Base-by-base conservation (phyloP, 1,140 invertebrate species). In the Achatina immaculata region DNA sequence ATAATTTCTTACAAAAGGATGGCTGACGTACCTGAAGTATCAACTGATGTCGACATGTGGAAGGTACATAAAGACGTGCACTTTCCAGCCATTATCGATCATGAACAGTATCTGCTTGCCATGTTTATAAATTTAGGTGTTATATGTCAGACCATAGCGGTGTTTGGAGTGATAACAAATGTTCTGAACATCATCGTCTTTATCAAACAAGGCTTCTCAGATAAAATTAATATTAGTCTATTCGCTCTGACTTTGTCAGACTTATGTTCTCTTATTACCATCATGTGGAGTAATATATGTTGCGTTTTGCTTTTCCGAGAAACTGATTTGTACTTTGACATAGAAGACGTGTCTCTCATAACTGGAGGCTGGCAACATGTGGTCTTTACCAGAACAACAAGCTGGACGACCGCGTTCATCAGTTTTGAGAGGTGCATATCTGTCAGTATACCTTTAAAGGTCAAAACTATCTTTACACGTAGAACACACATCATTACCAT, bases 361-460 rank as follows among this genome's bases (percentile, higher is more conserved):
- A 62, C n/a, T 62, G 58, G 58, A 6, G 31, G 28, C n/a, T 62
- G 58, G 58, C 58, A n/a, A 9, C 71, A 73, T 34, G 71, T 40
- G 24, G 48, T 73, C 24, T 73, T 73, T 48, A 45, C 42, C 21
- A 6, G 71, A 16, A 73, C 42, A 1, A 45, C 71, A 6, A 24
- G 71, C 16, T 73, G 71, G 71, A 73, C 48, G 6, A 73, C 71
- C 2, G 42, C 40, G 2, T 73, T 73, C 28, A 48, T 73, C 43
- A 73, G 38, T 16, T 51, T 73, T 28, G 43, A 73, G 43, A 24
- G 71, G 48, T 73, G 71, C 28, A 1, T 73, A 1, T 73, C 42
- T 31, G 43, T 73, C 28, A 48, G 31, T 7, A n/a, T 43, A 2
- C 71, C 71, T n/a, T 31, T 73, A 11, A 73, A 48, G 36, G 71